Base-by-base conservation (phyloP, 1,140 invertebrate genomes). In the Wasmannia auropunctata region DNA sequence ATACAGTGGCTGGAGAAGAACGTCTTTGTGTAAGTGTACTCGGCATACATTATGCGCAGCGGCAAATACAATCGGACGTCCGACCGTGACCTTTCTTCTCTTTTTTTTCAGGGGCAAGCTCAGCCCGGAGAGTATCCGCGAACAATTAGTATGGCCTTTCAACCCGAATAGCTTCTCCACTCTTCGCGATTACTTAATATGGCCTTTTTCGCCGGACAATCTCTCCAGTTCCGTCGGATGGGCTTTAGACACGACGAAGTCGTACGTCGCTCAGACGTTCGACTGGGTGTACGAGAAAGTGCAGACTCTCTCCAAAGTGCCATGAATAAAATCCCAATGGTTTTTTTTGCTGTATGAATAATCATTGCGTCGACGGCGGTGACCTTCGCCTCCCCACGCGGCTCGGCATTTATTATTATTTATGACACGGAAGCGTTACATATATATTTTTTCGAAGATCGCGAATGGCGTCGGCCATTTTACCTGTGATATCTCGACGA, bases 281-380 rank as follows among this genome's bases (percentile, higher is more conserved):
- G 96, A 96, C 88, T 97, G 97, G 96, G 96, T 97, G 56, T 96
- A 97, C 93, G 96, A 97, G 93, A 97, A 97, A 93, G 96, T 97
- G 14, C 96, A 97, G 91, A 95, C 96, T 22, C 96, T 97, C 90
- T 97, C 97, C 11, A 96, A 97, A 94, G 96, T 96, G 93, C 96
- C 96, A 90, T 96, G 96, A 97, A 86, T 91, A 84, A 93, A 72
- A 89, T 86, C 62, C n/a, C 46, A 67, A 70, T 60, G 76, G 54
- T 83, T 76, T n/a, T n/a, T n/a, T n/a, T n/a, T 60, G 19, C 80
- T 74, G 51, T 70, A 25, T 25, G 16, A 74, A 70, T 25, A 34
- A 60, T 63, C 46, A 89, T 86, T 86, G 67, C 65, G 46, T 89
- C 63, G 56, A 76, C 83, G 86, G 90, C 83, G 34, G 76, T 63